Base-by-base conservation (phyloP, 2,888 invertebrate genomes). In the Synanthedon myopaeformis region DNA sequence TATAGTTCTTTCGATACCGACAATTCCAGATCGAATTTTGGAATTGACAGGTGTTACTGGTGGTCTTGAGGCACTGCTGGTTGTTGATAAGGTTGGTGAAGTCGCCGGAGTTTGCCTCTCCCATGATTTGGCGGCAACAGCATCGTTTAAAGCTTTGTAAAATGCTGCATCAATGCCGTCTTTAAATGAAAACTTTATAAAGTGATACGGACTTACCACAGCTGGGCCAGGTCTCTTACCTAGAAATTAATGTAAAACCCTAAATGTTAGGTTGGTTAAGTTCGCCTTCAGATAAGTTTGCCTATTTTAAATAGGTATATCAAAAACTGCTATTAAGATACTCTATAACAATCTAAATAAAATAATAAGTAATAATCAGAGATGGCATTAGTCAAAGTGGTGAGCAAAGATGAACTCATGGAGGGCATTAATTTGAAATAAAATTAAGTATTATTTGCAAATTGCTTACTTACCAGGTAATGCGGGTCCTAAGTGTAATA, bases 1-100 rank as follows among this genome's bases (percentile, higher is more conserved):
- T 58, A 99, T 90, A 65, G 94, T 93, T 65, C 96, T 90, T 79
- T 99, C 99, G 63, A 99, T 99, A 1, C 99, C 99, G 50, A 96
- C 94, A 67, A 99, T 99, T 51, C 99, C 99, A 8, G 93, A 93
- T 52, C 94, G 87, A 50, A 93, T 90, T 77, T 94, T 93, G 52
- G 93, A 92, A 60, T 74, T 83, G 0, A 86, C 79, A 11, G 79
- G 75, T 50, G 69, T 59, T 6, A 66, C 60, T 28, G 74, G 69
- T 17, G 76, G 65, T 55, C 68, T 76, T 4, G 72, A 62, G 49
- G 73, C 63, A 11, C 70, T 56, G 41, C 59, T 74, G 45, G 73
- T 63, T 56, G 57, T 69, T 12, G 60, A 56, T 56, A 61, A 56
- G 51, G 58, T 53, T 10, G 71, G 61, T 52, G 77, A 70, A 13